These are phyloP conservation scores for Conus betulinus DNA, from an alignment of 1,140 invertebrate genomes.

Conservation along the genomic window DNA sequence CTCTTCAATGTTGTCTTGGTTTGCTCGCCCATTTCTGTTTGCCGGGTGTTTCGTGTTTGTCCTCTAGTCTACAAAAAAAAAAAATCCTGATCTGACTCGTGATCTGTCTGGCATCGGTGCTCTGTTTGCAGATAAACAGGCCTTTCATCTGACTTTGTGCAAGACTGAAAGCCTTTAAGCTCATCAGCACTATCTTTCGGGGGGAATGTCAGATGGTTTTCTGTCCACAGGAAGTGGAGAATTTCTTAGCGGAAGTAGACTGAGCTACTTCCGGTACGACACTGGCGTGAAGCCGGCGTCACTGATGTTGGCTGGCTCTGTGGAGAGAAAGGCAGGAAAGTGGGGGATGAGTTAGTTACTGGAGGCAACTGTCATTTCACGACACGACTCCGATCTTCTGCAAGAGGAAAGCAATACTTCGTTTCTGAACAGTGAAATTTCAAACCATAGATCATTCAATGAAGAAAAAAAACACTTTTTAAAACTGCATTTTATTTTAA, in stretches of 20 bases:
- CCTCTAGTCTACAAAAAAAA: neutral
- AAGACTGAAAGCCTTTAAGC: neutral
- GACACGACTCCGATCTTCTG: too few relatives aligned
- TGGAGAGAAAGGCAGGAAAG: neutral
- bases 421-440: too few relatives aligned
- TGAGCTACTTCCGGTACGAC: slow-evolving; percentile 12
- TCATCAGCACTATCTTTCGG: neutral
- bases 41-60: neutral
- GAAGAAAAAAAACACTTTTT: too few relatives aligned
- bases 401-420: too few relatives aligned
- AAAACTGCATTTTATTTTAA: too few relatives aligned
- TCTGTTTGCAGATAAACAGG: neutral
- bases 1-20: neutral
- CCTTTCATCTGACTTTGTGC: neutral
- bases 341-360: too few relatives aligned
- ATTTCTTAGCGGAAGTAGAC: neutral
- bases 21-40: too few relatives aligned
- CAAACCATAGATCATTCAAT: too few relatives aligned
- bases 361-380: too few relatives aligned
- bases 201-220: neutral
- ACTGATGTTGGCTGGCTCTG: neutral
- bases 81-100: neutral
- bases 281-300: neutral
- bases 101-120: neutral
- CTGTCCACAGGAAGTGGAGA: neutral